A percentile compares a stretch with the other conserved stretches of the same genome.
These are phyloP conservation scores for Coleophora flavipennella DNA, from an alignment of 2,888 invertebrate species.

Conservation along the genomic window DNA sequence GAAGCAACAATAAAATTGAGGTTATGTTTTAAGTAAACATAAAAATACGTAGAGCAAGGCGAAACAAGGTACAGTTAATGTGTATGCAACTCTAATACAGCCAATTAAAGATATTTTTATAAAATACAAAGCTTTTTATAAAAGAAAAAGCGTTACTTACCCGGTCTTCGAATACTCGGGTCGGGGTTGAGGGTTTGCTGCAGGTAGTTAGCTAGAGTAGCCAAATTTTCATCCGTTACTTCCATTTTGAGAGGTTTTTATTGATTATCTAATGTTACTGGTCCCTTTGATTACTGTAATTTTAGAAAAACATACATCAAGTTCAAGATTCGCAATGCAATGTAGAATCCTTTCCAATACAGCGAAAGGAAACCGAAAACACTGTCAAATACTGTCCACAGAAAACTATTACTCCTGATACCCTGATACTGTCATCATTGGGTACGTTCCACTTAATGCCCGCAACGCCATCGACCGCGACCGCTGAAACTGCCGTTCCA, in stretches of 20 bases:
- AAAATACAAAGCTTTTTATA: background rate
- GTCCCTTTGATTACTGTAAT: too few relatives aligned
- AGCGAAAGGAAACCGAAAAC: too few relatives aligned
- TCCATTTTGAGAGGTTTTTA: conserved; percentile 77
- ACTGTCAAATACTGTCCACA: too few relatives aligned
- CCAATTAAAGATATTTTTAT: background rate
- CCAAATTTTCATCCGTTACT: conserved; percentile 87
- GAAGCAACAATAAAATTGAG: too few relatives aligned
- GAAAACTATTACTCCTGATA: too few relatives aligned
- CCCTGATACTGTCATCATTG: too few relatives aligned
- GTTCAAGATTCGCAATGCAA: too few relatives aligned
- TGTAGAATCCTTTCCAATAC: too few relatives aligned
- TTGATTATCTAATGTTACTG: background rate
- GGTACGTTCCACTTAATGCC: too few relatives aligned
- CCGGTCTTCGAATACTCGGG: conserved; percentile 84
- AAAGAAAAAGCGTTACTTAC: conserved; percentile 61
- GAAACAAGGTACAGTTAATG: background rate
- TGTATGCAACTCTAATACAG: background rate
- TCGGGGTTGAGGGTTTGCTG: conserved; percentile 92
- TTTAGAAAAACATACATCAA: too few relatives aligned
- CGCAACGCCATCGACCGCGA: too few relatives aligned
- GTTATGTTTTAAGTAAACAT: background rate
- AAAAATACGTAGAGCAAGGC: background rate
- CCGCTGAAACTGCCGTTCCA: too few relatives aligned
- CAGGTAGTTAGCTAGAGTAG: conserved; percentile 86